Evolutionary conservation across 2,888 invertebrate species (phyloP).

Genomic region (Oxytorus armatus): DNA sequence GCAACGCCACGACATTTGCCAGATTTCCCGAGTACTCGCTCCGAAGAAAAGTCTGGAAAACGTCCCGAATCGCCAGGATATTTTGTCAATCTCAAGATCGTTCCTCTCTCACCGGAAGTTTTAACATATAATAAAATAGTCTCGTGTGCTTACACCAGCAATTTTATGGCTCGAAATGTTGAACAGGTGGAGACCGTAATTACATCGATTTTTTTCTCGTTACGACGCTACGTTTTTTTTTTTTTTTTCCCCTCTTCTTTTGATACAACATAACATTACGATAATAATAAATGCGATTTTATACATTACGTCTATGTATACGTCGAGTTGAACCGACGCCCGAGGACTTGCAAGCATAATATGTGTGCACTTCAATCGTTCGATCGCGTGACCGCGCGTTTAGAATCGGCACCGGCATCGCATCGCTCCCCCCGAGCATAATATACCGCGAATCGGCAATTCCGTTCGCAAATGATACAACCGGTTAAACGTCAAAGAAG

Average conservation of each 20-base stretch:
- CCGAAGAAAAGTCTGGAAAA: conserved; percentile 16
- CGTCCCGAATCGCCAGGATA: not conserved
- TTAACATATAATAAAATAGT: not conserved
- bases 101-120: not conserved
- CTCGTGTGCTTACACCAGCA: not conserved
- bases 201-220: not conserved
- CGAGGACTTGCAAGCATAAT: not conserved
- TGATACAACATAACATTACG: not conserved
- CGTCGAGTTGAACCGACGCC: no score
- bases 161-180: not conserved
- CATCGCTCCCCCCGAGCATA: conserved; percentile 13
- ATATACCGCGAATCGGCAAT: conserved; percentile 40
- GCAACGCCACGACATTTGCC: conserved; percentile 32
- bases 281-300: not conserved
- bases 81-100: not conserved
- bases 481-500: conserved; percentile 47
- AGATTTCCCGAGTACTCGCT: not conserved
- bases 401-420: conserved; percentile 9
- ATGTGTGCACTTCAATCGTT: conserved; percentile 24
- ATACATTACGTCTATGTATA: not conserved
- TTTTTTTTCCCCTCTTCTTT: not conserved
- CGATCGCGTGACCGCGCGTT: conserved; percentile 53
- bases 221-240: not conserved
- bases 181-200: not conserved
- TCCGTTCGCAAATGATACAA: conserved; percentile 2